These are phyloP conservation scores for Epizoanthus scotinus DNA, from an alignment of 92 coral and sea anemone species.

Conservation along the genomic window DNA sequence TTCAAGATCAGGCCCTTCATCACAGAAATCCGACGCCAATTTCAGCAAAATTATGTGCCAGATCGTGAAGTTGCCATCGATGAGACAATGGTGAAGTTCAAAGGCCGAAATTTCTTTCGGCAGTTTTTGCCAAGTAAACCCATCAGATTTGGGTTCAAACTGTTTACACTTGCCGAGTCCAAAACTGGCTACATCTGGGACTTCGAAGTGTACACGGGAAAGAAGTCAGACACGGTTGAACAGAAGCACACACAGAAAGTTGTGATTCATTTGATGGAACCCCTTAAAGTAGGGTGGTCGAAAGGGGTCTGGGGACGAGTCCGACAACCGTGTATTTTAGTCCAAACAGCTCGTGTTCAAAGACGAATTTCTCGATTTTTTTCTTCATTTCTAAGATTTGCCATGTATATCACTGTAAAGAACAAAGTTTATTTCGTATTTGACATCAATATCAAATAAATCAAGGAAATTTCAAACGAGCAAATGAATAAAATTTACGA, in stretches of 20 bases:
- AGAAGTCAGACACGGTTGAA: conserved; percentile 36
- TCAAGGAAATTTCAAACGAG: too few relatives aligned
- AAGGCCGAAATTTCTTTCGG: conserved; percentile 17
- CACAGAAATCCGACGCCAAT: conserved; percentile 41
- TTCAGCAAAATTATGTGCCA: conserved; percentile 38
- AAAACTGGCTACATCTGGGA: conserved; percentile 47
- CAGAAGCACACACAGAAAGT: conserved; percentile 30
- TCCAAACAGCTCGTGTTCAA: too few relatives aligned
- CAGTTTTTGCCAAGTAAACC: conserved; percentile 54
- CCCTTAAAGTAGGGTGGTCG: neutral
- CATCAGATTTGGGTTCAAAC: conserved; percentile 53
- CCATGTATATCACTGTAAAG: too few relatives aligned
- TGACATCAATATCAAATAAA: too few relatives aligned
- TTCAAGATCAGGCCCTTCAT: conserved; percentile 50
- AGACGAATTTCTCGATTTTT: too few relatives aligned
- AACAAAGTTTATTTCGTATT: too few relatives aligned
- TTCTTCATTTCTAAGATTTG: too few relatives aligned
- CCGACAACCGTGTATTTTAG: too few relatives aligned
- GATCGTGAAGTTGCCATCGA: conserved; percentile 7
- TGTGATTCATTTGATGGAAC: conserved; percentile 39
- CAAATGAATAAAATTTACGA: too few relatives aligned
- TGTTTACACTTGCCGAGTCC: conserved; percentile 51
- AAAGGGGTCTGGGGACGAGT: too few relatives aligned
- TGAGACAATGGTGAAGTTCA: conserved; percentile 22
- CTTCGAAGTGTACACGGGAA: conserved; percentile 40